A percentile compares a stretch with the other conserved stretches of the same genome.
Evolutionary conservation across 2,888 invertebrate genomes (phyloP).

Genomic region (Caenorhabditis sp.): DNA sequence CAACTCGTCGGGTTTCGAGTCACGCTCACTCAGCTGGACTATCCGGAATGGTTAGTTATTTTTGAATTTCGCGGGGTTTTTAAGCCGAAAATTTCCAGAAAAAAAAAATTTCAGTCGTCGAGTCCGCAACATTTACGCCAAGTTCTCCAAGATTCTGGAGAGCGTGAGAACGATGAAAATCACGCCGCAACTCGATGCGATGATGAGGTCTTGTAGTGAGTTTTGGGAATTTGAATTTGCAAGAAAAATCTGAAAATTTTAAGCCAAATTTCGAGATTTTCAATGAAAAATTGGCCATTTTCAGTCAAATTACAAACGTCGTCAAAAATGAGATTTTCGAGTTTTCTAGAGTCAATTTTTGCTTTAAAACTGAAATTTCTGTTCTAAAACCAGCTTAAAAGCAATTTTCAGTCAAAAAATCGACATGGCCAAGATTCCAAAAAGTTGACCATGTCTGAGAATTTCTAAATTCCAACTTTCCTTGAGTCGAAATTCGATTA

Average conservation of each 20-base stretch:
- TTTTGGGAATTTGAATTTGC: neutral
- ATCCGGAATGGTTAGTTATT: slow-evolving; percentile 10
- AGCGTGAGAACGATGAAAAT: slow-evolving; percentile 31
- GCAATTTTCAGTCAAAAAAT: too few relatives aligned
- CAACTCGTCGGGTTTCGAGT: slow-evolving; percentile 60
- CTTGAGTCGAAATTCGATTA: too few relatives aligned
- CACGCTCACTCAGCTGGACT: slow-evolving; percentile 16
- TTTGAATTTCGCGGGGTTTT: too few relatives aligned
- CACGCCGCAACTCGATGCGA: slow-evolving; percentile 4
- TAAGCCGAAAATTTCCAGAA: neutral
- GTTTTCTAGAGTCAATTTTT: neutral
- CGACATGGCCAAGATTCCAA: too few relatives aligned
- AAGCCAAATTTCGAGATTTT: too few relatives aligned
- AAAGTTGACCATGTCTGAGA: too few relatives aligned
- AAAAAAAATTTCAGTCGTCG: slow-evolving; percentile 22
- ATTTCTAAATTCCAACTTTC: too few relatives aligned
- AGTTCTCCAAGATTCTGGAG: slow-evolving; percentile 42
- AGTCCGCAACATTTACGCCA: slow-evolving; percentile 32
- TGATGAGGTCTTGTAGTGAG: slow-evolving; percentile 45
- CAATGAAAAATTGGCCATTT: neutral
- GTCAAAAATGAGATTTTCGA: too few relatives aligned
- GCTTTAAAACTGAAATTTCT: neutral
- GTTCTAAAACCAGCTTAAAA: neutral
- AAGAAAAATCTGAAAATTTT: neutral
- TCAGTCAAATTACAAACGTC: neutral